A percentile compares a stretch with the other conserved stretches of the same genome.
Conservation (phyloP, 2,113 vertebrate genomes). For the Aptenodytes patagonicus region DNA sequence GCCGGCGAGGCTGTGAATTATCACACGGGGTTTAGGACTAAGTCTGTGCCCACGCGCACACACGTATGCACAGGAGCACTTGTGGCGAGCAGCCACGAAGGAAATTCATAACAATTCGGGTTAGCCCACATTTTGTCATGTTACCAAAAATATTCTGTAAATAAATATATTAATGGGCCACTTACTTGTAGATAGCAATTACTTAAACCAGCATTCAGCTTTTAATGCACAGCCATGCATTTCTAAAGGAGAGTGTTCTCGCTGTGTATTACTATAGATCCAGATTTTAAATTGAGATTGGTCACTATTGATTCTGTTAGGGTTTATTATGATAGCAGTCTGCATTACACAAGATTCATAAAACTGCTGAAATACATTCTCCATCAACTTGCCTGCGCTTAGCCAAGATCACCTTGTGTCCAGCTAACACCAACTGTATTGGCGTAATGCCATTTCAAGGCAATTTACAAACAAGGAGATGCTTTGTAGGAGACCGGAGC, state of each 20-base stretch:
- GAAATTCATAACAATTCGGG: neutral
- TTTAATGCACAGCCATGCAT: neutral
- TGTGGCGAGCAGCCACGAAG: neutral
- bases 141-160: neutral
- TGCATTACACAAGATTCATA: neutral
- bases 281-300: neutral
- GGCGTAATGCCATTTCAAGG: neutral
- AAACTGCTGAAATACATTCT: neutral
- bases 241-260: neutral
- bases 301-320: neutral
- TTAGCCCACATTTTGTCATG: neutral
- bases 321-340: neutral
- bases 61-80: fast-evolving
- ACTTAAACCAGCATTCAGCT: neutral
- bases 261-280: neutral
- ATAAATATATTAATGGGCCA: neutral
- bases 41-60: neutral
- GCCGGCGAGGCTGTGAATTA: neutral
- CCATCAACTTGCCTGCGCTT: neutral
- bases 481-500: fast-evolving
- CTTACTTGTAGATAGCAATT: neutral
- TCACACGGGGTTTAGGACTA: fast-evolving
- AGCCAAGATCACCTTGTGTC: neutral
- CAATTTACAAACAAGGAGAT: neutral
- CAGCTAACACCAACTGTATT: neutral